Conservation (phyloP, 1,140 invertebrate genomes). For the Plodia interpunctella region DNA sequence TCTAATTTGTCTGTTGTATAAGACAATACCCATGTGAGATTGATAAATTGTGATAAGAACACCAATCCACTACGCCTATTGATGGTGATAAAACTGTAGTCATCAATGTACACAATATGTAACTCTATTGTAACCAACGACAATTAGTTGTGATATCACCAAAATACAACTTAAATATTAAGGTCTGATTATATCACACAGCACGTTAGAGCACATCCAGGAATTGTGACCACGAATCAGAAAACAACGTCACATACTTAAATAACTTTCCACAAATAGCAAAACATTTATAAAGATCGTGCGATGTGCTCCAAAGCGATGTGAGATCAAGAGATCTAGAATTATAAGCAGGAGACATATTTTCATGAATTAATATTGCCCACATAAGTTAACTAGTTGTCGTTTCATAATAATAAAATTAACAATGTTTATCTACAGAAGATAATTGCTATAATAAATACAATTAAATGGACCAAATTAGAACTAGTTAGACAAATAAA, state of each 20-base stretch:
- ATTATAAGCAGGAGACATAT: conserved; percentile 67
- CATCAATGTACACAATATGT: neutral
- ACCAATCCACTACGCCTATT: conserved; percentile 14
- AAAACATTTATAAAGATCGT: neutral
- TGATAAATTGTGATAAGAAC: conserved; percentile 8
- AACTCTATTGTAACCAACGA: neutral
- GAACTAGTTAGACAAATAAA: conserved; percentile 13
- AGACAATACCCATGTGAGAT: conserved; percentile 7
- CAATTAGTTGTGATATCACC: conserved; percentile 15
- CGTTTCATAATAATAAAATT: neutral
- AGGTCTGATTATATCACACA: conserved; percentile 12
- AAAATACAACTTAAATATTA: conserved; percentile 16
- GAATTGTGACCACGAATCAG: neutral
- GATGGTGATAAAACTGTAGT: conserved; percentile 14
- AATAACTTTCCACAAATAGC: neutral
- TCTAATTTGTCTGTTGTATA: neutral
- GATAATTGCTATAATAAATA: conserved; percentile 8
- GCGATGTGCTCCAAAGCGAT: conserved; percentile 11
- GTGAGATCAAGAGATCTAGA: conserved; percentile 14
- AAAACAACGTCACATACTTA: neutral
- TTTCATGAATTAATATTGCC: conserved; percentile 70
- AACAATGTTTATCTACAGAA: neutral
- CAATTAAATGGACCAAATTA: conserved; percentile 20
- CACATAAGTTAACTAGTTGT: conserved; percentile 39
- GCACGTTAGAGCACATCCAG: conserved; percentile 12